Evolutionary conservation across 2,113 vertebrate species (phyloP), one percentile per base, ranked within the genome.

Genomic region (Sylvilagus bachmani): DNA sequence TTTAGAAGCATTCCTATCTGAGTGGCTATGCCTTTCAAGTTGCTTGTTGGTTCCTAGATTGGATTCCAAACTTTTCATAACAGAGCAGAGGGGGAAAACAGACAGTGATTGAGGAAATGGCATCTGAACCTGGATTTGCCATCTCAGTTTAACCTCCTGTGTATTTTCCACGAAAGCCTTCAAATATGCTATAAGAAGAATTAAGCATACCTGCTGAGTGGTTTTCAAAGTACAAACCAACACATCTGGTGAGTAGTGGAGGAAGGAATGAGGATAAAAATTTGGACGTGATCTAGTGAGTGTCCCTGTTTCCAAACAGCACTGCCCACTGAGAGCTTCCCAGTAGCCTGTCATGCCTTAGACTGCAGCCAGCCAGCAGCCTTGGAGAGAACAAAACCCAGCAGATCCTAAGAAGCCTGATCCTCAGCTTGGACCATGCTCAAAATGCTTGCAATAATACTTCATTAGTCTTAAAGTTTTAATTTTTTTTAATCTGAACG

Each of bases 21-120:
- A 86, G 64, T 90, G 36, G 51, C 27, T 49, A n/a, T 61, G 16
- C 24, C 29, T 91, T 87, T 86, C 31, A 44, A 33, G 25, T 36
- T 79, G 12, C 79, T 3, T n/a, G 13, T n/a, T 55, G 14, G 19
- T 93, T 90, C 33, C 27, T 29, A 90, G 87, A 71, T 91, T 79
- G 89, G 33, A 93, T 74, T 62, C 12, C n/a, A 84, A 89, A 80
- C 29, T 80, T 69, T 71, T 93, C 66, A 51, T 66, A 87, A 83
- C 71, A 29, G 14, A 17, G 7, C 61, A 69, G 17, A 25, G 22
- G 33, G 53, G 89, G 93, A 92, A 38, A 92, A 38, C n/a, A n/a
- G n/a, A 67, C 31, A 74, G 24, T 77, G n/a, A 82, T 44, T 25
- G 58, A 93, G 17, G 69, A 81, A 66, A 44, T 61, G 55, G 44